Conservation (phyloP, 2,888 invertebrate genomes). For the Epinotia bilunana region DNA sequence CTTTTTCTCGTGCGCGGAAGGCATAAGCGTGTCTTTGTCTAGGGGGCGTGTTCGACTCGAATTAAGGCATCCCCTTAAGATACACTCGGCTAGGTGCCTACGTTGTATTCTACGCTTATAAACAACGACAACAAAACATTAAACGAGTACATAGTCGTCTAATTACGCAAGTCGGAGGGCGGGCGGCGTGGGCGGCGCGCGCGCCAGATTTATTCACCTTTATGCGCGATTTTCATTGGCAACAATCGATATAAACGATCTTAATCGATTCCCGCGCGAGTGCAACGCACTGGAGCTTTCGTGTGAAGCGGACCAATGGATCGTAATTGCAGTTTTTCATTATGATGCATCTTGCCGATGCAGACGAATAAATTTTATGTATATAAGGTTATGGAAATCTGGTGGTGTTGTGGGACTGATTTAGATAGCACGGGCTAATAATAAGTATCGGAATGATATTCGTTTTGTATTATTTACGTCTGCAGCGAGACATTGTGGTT, state of each 20-base stretch:
- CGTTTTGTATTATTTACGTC: neutral
- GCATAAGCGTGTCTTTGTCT: too few relatives aligned
- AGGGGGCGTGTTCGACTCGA: too few relatives aligned
- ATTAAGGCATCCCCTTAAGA: too few relatives aligned
- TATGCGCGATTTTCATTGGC: constrained; percentile 54
- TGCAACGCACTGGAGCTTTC: constrained; percentile 40
- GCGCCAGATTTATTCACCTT: constrained; percentile 63
- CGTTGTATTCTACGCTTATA: neutral
- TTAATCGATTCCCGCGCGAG: constrained; percentile 32
- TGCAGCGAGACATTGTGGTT: neutral
- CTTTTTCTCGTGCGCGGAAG: too few relatives aligned
- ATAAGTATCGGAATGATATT: neutral
- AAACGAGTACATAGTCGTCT: constrained; percentile 34
- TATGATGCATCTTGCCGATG: constrained; percentile 19
- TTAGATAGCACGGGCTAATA: neutral
- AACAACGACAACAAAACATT: constrained; percentile 26
- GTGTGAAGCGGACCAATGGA: constrained; percentile 23
- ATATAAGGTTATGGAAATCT: constrained; percentile 1
- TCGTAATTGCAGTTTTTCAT: constrained; percentile 41
- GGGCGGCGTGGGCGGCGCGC: constrained; percentile 60
- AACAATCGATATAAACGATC: constrained; percentile 51
- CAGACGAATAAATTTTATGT: constrained; percentile 9
- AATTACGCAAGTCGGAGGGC: constrained; percentile 62
- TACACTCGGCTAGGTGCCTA: neutral
- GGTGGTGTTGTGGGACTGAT: neutral